Evolutionary conservation across 2,113 vertebrate species (phyloP).

Genomic region (Pleuronectes platessa): DNA sequence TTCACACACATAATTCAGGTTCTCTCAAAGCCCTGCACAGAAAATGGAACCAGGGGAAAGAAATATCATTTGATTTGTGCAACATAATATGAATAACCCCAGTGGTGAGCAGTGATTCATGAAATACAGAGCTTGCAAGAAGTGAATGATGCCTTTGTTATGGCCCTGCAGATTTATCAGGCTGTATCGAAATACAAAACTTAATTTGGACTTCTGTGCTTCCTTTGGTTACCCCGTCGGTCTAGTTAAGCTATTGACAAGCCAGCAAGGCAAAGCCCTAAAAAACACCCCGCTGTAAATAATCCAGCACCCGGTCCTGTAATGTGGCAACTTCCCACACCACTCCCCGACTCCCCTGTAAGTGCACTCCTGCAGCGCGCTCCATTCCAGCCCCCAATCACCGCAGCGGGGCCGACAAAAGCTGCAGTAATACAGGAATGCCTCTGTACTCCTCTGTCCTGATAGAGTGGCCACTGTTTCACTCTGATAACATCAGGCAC

Average conservation of each 20-base stretch:
- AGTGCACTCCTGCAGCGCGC: slow-evolving; percentile 14
- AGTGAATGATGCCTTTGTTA: slow-evolving; percentile 2
- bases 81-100: neutral
- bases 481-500: slow-evolving; percentile 84
- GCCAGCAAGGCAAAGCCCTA: slow-evolving; percentile 18
- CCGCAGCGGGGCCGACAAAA: slow-evolving; percentile 40
- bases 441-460: slow-evolving; percentile 70
- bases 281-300: slow-evolving; percentile 58
- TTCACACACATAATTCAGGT: neutral
- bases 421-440: slow-evolving; percentile 74
- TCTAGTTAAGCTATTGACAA: slow-evolving; percentile 24
- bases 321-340: slow-evolving; percentile 40
- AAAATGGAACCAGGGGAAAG: neutral
- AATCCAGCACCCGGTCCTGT: slow-evolving; percentile 44
- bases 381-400: slow-evolving; percentile 12
- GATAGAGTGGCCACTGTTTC: slow-evolving; percentile 73
- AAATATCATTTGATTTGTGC: neutral
- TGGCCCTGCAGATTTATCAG: slow-evolving; percentile 21
- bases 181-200: slow-evolving; percentile 19
- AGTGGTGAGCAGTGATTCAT: neutral
- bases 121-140: neutral
- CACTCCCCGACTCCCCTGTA: slow-evolving; percentile 41
- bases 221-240: slow-evolving; percentile 26
- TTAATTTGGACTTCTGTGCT: slow-evolving; percentile 20
- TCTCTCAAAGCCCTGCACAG: neutral